Base-by-base conservation (phyloP, 2,113 vertebrate genomes). In the Charadrius vociferus region DNA sequence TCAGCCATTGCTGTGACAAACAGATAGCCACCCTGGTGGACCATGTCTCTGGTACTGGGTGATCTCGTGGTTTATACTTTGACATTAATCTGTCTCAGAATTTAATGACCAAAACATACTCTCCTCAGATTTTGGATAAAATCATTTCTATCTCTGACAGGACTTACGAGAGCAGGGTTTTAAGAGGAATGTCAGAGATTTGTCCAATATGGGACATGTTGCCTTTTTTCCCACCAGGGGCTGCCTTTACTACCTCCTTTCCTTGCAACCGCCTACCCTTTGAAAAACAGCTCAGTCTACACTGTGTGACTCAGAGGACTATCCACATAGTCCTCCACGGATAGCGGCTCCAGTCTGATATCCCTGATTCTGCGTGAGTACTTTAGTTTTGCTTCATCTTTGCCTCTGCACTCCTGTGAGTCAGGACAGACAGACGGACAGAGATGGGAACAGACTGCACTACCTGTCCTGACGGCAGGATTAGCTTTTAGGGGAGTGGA, bases 261-360 rank as follows among this genome's bases (percentile, higher is more conserved):
- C 39, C 59, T 55, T 50, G 21, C 41, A 30, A 8, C 18, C 49
- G 32, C 32, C 14, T 56, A 49, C 24, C 50, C 32, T 39, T 37
- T 8, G 49, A n/a, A 17, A 43, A 84, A 18, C 55, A 93, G 16
- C 50, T 87, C 23, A 1, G 7, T 4, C 32, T 29, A 34, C 17
- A 7, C 18, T 3, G 27, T 34, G 24, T 32, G 29, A 50, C 37
- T 24, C 43, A 24, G 41, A 66, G 52, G 16, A 50, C 17, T 5
- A 3, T 5, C 22, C 34, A 4, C 0, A 0, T 7, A 55, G 24
- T 9, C 21, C 63, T 81, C 12, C 70, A 30, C 0, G 3, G 55
- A 23, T 0, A 66, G 39, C 0, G 7, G 55, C 37, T 43, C 20
- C 70, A 39, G 34, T 12, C 59, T 29, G 53, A 41, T 18, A 39